Base-by-base conservation (phyloP, 1,140 invertebrate species). In the Danaus plexippus region DNA sequence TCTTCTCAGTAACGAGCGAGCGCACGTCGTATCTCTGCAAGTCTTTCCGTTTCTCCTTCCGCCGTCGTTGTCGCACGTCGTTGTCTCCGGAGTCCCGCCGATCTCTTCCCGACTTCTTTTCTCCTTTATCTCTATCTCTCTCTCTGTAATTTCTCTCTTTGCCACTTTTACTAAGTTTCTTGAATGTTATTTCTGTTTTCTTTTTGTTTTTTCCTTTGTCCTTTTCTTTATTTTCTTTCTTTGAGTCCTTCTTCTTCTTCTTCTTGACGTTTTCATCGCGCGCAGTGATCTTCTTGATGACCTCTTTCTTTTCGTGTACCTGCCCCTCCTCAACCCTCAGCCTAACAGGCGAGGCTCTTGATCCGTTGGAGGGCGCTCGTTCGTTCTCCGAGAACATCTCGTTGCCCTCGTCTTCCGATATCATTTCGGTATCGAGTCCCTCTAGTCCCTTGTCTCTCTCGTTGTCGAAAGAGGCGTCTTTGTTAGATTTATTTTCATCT, bases 131-230 rank as follows among this genome's bases (percentile, higher is more conserved):
- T 47, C 93, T 92, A 45, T 93, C 93, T 47, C 93, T 92, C 46
- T 93, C 93, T 1, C 95, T 88, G 71, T 96, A 97, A 68, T 94
- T 95, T 52, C 95, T 85, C 61, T 94, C 94, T 73, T 95, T 95
- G 7, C 91, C 92, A 63, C 85, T 92, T 71, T 94, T 95, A 9
- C 93, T 93, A 1, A 94, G 84, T 76, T 95, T 95, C 67, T 95
- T 96, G 87, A 96, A 97, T 0, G 90, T 82, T 22, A 91, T 79
- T 49, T 85, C 87, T 10, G 59, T 60, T 67, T 83, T 80, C 54
- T 81, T 80, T 53, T 77, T 80, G 43, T 50, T 63, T 69, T 84
- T 87, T 56, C 64, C 84, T 56, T 85, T 84, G 67, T 80, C 77
- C 59, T 80, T 61, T 1, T 40, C 13, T 11, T 32, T 87, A 57